Percentiles rank a stretch among this genome's conserved stretches.
Evolutionary conservation across 1,140 invertebrate genomes (phyloP).

Genomic region (Bombyx mori): DNA sequence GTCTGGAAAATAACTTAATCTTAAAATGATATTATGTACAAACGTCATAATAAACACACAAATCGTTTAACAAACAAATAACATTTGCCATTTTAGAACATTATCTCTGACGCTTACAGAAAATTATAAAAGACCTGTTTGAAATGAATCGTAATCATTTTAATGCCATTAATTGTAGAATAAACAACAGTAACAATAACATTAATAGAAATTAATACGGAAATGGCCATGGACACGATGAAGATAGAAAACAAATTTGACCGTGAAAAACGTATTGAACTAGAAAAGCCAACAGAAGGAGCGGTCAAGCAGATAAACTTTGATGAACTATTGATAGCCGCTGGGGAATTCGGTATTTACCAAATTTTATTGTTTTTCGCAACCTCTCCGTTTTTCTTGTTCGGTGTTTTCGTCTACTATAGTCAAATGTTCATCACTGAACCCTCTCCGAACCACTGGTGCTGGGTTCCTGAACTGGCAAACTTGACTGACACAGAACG

Average conservation of each 20-base stretch:
- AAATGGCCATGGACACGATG: neutral
- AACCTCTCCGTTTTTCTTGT: constrained; percentile 63
- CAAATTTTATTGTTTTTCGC: constrained; percentile 76
- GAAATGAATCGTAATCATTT: too few relatives aligned
- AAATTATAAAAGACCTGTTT: too few relatives aligned
- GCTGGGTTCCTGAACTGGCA: constrained; percentile 69
- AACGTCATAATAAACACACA: too few relatives aligned
- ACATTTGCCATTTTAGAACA: too few relatives aligned
- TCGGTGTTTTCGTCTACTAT: constrained; percentile 77
- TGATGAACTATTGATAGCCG: constrained; percentile 73
- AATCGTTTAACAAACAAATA: too few relatives aligned
- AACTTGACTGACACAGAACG: constrained; percentile 52
- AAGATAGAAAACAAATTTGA: neutral
- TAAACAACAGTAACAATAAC: too few relatives aligned
- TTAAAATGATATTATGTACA: too few relatives aligned
- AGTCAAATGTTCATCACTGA: constrained; percentile 78
- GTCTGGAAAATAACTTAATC: too few relatives aligned
- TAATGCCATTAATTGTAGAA: too few relatives aligned
- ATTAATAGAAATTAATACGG: neutral
- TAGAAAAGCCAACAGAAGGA: neutral
- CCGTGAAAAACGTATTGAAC: neutral
- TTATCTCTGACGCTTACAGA: too few relatives aligned
- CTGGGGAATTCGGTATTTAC: constrained; percentile 78
- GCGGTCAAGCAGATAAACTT: constrained; percentile 56
- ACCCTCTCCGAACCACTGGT: constrained; percentile 75